Evolutionary conservation across 1,140 invertebrate species (phyloP).

Genomic region (Diploscapter pachys): DNA sequence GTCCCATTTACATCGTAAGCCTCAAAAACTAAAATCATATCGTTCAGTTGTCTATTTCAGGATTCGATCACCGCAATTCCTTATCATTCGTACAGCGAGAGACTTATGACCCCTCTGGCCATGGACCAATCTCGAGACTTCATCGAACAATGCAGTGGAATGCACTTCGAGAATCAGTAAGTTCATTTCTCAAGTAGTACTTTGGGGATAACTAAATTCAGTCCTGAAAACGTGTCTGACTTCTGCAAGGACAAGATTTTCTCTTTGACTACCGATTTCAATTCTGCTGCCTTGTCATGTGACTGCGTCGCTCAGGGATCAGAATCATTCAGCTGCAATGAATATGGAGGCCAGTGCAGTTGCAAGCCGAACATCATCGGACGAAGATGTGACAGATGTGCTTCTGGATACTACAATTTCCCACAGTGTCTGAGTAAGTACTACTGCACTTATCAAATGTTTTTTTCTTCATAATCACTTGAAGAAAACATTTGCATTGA

Average conservation of each 20-base stretch:
- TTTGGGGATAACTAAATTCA: slow-evolving; percentile 26
- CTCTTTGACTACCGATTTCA: slow-evolving; percentile 87
- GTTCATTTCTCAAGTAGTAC: neutral
- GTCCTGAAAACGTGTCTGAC: slow-evolving; percentile 46
- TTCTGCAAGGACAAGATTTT: slow-evolving; percentile 87
- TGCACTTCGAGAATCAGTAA: slow-evolving; percentile 48
- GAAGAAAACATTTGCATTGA: slow-evolving; percentile 29
- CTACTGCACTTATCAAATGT: no score
- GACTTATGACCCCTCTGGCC: slow-evolving; percentile 67
- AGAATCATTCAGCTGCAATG: slow-evolving; percentile 76
- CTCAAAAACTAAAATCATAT: neutral
- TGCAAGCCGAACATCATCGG: slow-evolving; percentile 92
- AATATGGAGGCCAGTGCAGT: slow-evolving; percentile 90
- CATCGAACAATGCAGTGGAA: slow-evolving; percentile 73
- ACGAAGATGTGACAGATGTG: slow-evolving; percentile 80
- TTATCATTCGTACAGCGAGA: slow-evolving; percentile 70
- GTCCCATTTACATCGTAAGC: slow-evolving; percentile 54
- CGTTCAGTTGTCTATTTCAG: neutral
- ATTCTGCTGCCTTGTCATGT: slow-evolving; percentile 83
- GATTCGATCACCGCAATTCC: slow-evolving; percentile 59
- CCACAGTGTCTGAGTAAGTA: slow-evolving; percentile 72
- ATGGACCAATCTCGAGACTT: slow-evolving; percentile 85
- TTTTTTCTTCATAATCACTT: neutral
- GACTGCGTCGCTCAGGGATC: slow-evolving; percentile 85
- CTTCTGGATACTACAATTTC: slow-evolving; percentile 88